Base-by-base conservation (phyloP, 2,113 vertebrate species). In the Dasyprocta punctata region DNA sequence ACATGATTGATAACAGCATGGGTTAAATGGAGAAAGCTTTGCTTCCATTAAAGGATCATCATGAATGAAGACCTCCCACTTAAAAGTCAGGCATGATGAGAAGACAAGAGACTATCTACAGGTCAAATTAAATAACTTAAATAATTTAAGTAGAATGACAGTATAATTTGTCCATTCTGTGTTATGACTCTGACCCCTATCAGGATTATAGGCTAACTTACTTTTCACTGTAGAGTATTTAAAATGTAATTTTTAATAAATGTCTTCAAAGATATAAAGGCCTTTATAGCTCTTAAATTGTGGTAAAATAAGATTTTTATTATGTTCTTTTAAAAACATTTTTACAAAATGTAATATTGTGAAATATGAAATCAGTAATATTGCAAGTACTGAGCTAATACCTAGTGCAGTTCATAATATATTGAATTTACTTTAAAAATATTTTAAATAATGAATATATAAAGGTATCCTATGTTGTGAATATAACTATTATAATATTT, bases 91-190 rank as follows among this genome's bases (percentile, higher is more conserved):
- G 99, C 99, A 98, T 99, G 98, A 99, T 99, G 99, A 99, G 98
- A 98, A 99, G 98, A 99, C 98, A 99, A 98, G 98, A 98, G 98
- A 99, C 99, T 99, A 99, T 99, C 99, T 99, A 99, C 99, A 99
- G 99, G 99, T 99, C 99, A 99, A 99, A 99, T 99, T 99, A 99
- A 99, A 99, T 99, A 99, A 99, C 99, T 99, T 98, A 99, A 99
- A 99, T 99, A 99, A 99, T 99, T 99, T 99, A 99, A 99, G 99
- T 99, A 98, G 98, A 99, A 99, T 99, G 99, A 99, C 99, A 99
- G 99, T 98, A 98, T 99, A 99, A 99, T 99, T 99, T 99, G 99
- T 99, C 98, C 99, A 99, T 99, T 99, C 98, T 98, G 97, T 99
- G 99, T 99, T 99, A 99, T 99, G 99, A 99, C 99, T 98, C 98